Conservation (phyloP, 2,113 vertebrate species). For the Lathamus discolor region DNA sequence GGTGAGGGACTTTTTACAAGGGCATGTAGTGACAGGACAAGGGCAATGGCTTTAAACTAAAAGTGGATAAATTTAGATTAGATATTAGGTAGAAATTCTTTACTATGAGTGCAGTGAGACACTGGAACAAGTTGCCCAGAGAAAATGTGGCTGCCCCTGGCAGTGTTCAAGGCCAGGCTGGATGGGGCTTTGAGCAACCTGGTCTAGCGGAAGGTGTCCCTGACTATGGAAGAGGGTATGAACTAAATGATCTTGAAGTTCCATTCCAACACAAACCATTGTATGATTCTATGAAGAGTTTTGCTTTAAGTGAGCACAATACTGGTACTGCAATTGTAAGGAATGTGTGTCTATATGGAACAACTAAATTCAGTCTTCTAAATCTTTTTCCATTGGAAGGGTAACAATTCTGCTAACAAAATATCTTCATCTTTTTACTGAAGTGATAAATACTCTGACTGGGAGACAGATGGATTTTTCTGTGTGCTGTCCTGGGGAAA, state of each 20-base stretch:
- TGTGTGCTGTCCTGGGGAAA: background rate
- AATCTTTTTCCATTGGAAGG: background rate
- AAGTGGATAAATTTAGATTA: background rate
- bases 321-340: background rate
- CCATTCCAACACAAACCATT: background rate
- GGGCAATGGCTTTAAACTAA: background rate
- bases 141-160: background rate
- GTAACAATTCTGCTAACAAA: background rate
- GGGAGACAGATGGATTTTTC: background rate
- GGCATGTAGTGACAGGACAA: background rate
- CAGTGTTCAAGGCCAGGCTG: background rate
- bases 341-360: background rate
- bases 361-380: background rate
- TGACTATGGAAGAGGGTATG: background rate
- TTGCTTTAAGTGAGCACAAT: background rate
- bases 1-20: background rate
- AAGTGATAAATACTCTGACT: background rate
- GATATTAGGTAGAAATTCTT: background rate
- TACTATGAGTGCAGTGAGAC: background rate
- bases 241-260: background rate
- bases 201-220: background rate
- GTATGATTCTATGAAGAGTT: background rate
- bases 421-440: background rate
- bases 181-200: background rate
- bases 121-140: background rate